Evolutionary conservation across 2,797 vertebrate genomes (phyloP).

Genomic region (Triplophysa bombifrons): DNA sequence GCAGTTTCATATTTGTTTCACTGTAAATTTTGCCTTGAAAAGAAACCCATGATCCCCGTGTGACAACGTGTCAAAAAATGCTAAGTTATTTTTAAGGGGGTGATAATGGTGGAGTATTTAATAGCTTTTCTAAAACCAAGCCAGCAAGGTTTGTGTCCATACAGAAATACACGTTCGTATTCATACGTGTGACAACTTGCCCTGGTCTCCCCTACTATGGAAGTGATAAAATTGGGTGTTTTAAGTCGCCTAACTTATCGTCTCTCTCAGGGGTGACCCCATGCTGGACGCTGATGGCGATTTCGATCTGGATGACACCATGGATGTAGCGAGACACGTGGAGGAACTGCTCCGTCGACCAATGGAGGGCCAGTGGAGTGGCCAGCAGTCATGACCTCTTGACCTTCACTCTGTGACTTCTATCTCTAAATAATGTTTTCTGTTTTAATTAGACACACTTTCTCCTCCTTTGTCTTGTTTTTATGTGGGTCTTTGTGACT

Average conservation of each 20-base stretch:
- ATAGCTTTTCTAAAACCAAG: background rate
- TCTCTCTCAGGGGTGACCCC: slow-evolving; percentile 79
- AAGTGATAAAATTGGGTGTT: background rate
- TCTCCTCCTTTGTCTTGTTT: slow-evolving; percentile 16
- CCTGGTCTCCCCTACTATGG: background rate
- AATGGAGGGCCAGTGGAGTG: slow-evolving; percentile 94
- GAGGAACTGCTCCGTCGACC: slow-evolving; percentile 94
- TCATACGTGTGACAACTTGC: background rate
- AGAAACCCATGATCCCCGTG: background rate
- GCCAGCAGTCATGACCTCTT: slow-evolving; percentile 90
- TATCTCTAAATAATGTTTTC: slow-evolving; percentile 64
- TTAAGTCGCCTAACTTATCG: background rate
- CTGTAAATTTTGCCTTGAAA: background rate
- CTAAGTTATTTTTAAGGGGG: background rate
- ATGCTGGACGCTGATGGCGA: slow-evolving; percentile 92
- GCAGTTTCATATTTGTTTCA: background rate
- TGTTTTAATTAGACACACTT: slow-evolving; percentile 59
- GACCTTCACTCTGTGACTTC: slow-evolving; percentile 57
- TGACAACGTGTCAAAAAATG: background rate
- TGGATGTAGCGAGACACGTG: slow-evolving; percentile 94
- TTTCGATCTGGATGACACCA: slow-evolving; percentile 95
- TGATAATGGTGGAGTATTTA: background rate
- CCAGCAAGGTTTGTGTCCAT: background rate
- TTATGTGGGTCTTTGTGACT: slow-evolving; percentile 21
- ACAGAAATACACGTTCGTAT: background rate